Conservation (phyloP, 2,888 invertebrate species). For the Plagodis pulveraria region DNA sequence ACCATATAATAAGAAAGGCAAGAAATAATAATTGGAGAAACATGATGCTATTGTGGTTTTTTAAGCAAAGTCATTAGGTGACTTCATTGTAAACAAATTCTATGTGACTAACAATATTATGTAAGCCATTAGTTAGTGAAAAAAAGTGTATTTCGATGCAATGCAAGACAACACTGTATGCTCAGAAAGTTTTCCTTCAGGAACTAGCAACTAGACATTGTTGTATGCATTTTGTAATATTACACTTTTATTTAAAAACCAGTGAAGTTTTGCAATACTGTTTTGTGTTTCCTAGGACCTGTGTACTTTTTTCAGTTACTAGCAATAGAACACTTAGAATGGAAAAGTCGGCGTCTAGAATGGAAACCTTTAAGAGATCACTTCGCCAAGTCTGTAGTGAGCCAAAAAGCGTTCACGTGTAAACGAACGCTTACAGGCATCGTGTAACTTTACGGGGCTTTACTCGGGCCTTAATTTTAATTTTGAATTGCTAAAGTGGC, state of each 20-base stretch:
- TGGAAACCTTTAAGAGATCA: conserved; percentile 29
- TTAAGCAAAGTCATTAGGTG: too few species aligned
- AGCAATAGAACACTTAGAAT: conserved; percentile 24
- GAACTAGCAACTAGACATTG: conserved; percentile 7
- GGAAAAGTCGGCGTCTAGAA: conserved; percentile 18
- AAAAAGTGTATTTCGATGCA: neutral
- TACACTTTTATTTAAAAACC: conserved; percentile 19
- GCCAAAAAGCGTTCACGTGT: conserved; percentile 23
- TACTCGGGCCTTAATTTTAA: conserved; percentile 22
- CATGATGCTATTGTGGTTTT: too few species aligned
- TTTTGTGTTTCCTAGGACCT: conserved; percentile 13
- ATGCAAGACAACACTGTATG: neutral
- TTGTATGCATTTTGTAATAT: conserved; percentile 19
- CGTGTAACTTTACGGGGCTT: conserved; percentile 20
- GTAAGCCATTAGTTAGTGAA: too few species aligned
- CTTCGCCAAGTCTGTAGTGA: conserved; percentile 22
- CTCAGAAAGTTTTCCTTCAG: conserved; percentile 1
- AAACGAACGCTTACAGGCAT: conserved; percentile 21
- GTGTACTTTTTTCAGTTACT: conserved; percentile 31
- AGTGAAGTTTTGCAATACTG: conserved; percentile 16
- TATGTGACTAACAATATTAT: too few species aligned
- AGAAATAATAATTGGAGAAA: too few species aligned
- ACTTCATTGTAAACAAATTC: too few species aligned
- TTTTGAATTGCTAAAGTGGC: conserved; percentile 24
- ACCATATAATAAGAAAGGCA: too few species aligned